A percentile compares a stretch with the other conserved stretches of the same genome.
These are phyloP conservation scores for Ophthalmolycus amberensis DNA, from an alignment of 2,113 vertebrate species.

Conservation along the genomic window DNA sequence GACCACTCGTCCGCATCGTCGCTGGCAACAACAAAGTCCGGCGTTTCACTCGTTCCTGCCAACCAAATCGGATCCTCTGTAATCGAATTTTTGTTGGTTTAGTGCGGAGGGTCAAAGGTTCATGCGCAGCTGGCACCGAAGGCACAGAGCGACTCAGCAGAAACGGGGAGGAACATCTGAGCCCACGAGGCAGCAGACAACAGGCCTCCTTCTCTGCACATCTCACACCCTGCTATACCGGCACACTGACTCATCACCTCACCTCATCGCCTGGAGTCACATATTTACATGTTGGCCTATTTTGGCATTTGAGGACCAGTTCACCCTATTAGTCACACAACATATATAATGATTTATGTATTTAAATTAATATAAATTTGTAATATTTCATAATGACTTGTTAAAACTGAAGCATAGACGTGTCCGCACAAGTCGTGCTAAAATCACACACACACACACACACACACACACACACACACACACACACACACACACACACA, in stretches of 20 bases:
- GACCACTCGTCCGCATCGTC: not conserved
- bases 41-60: not conserved
- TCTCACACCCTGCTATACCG: constrained; percentile 3
- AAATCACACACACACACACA: no score
- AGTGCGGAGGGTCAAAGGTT: not conserved
- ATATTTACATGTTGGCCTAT: not conserved
- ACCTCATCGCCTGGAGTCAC: not conserved
- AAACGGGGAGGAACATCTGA: constrained; percentile 45
- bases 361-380: not conserved
- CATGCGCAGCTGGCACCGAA: not conserved
- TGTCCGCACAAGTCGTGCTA: not conserved
- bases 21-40: not conserved
- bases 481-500: not conserved
- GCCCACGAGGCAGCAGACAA: constrained; percentile 48
- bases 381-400: not conserved
- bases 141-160: constrained; percentile 39
- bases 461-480: no score
- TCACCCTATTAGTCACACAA: not conserved
- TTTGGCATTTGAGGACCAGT: not conserved
- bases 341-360: not conserved
- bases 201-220: constrained; percentile 21
- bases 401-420: not conserved
- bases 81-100: constrained; percentile 17
- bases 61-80: constrained; percentile 9
- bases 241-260: constrained; percentile 43